Conservation (phyloP, 1,140 invertebrate species). For the Campoletis sonorensis region DNA sequence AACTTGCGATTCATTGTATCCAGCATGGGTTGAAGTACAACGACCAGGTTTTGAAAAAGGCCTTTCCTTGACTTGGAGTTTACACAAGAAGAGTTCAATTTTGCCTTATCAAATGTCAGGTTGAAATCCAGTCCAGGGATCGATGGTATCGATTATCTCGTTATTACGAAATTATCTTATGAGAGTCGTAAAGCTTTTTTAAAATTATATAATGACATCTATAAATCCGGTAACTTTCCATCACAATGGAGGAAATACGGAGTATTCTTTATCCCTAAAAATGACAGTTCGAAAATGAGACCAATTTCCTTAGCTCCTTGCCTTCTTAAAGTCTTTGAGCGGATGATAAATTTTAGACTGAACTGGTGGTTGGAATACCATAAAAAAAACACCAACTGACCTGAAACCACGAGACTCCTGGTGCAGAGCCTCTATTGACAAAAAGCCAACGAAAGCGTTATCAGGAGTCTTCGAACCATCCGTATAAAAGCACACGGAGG, state of each 20-base stretch:
- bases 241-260: conserved; percentile 15
- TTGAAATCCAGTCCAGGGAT: conserved; percentile 18
- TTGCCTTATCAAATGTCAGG: background rate
- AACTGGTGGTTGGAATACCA: conserved; percentile 48
- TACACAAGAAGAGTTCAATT: conserved; percentile 20
- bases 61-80: conserved; percentile 6
- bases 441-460: conserved; percentile 88
- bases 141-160: conserved; percentile 39
- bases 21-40: background rate
- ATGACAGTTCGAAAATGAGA: conserved; percentile 51
- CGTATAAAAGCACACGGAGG: conserved; percentile 65
- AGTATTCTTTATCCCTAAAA: conserved; percentile 39
- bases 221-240: conserved; percentile 5
- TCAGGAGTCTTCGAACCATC: conserved; percentile 83
- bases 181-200: background rate
- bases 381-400: conserved; percentile 18
- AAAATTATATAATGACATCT: conserved; percentile 31
- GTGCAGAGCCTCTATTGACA: conserved; percentile 85
- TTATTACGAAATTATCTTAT: conserved; percentile 1
- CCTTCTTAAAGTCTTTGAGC: conserved; percentile 50
- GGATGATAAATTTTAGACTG: conserved; percentile 39
- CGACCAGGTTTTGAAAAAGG: background rate
- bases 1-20: background rate
- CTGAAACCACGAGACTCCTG: conserved; percentile 91
- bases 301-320: conserved; percentile 55